Evolutionary conservation across 2,797 vertebrate species (phyloP).

Genomic region (Pseudochirops corinnae): DNA sequence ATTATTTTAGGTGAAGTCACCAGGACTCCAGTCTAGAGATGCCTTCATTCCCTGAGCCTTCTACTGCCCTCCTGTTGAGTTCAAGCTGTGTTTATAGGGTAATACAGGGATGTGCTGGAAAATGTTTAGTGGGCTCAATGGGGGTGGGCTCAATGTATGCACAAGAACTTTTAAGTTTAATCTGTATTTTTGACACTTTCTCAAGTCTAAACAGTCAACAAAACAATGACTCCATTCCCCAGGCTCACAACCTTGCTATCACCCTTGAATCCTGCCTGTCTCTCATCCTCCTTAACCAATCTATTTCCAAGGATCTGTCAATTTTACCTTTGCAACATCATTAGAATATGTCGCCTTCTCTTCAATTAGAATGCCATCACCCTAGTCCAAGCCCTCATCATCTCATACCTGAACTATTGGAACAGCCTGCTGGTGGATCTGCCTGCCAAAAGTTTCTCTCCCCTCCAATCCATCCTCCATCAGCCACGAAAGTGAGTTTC

Average conservation of each 20-base stretch:
- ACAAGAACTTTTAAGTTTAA: background rate
- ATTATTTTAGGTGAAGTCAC: background rate
- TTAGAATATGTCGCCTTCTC: background rate
- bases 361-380: background rate
- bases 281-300: background rate
- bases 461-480: background rate
- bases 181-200: background rate
- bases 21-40: background rate
- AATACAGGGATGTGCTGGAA: background rate
- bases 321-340: background rate
- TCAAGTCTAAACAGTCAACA: background rate
- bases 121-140: too few species aligned
- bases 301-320: background rate
- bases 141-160: too few species aligned
- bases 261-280: background rate
- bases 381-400: background rate
- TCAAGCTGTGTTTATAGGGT: background rate
- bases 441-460: background rate
- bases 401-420: background rate
- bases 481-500: background rate
- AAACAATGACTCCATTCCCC: background rate
- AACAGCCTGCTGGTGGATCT: background rate
- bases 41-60: background rate
- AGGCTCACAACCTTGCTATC: background rate
- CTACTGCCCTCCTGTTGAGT: background rate